Evolutionary conservation across 2,797 vertebrate genomes (phyloP), one percentile per base, ranked within the genome.

Genomic region (Nannoperca australis): DNA sequence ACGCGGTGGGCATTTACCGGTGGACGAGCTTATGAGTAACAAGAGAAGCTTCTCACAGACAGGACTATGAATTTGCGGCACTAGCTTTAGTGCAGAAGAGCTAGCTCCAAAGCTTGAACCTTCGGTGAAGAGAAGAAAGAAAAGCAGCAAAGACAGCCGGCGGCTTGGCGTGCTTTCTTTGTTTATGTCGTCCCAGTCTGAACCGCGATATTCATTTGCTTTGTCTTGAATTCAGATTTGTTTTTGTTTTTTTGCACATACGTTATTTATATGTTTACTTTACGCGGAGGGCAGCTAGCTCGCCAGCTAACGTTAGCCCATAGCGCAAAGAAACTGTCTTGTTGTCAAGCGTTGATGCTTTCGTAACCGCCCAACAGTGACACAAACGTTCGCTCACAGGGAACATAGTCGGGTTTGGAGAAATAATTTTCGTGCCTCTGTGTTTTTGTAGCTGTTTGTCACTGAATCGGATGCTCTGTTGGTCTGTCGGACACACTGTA

Each of bases 291-390:
- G 56, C 77, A 76, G 65, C 65, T 91, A 88, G 84, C 85, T 73
- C n/a, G 30, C 22, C 13, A n/a, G 88, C 88, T 91, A 86, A 76
- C 88, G 61, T 82, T 92, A 92, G 89, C 89, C 4, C n/a, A 30
- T 14, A 74, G 79, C 79, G 78, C 63, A 53, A 15, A 79, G 59
- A 73, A 71, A 72, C 65, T 70, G 78, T 70, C 3, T 82, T 82
- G 70, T 82, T 79, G 77, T 83, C 60, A 71, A 69, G 79, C 64
- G 79, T 61, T 77, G 81, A 49, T 24, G 84, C 81, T 91, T 88
- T 88, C 85, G 63, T 85, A 87, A 88, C 82, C 64, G 47, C 58
- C 62, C 24, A 69, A 38, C 67, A 24, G 69, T 34, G 54, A 59
- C 70, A 66, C 55, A 83, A 56, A 61, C 53, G 12, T 40, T 0